These are phyloP conservation scores for Urocynchramus pylzowi DNA, from an alignment of 2,113 vertebrate genomes.

Conservation along the genomic window DNA sequence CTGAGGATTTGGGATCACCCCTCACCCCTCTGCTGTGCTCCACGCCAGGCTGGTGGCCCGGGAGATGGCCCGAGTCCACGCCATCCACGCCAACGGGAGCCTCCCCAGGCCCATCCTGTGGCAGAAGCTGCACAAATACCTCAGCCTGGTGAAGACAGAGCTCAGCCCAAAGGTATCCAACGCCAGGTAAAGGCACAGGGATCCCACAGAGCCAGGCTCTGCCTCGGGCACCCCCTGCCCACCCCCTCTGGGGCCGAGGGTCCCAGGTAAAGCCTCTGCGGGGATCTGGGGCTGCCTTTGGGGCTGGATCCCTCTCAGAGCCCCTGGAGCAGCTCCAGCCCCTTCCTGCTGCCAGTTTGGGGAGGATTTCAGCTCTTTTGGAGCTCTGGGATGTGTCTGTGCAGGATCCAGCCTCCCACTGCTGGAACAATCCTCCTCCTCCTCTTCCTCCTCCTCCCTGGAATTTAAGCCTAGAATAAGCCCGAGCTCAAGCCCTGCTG, in stretches of 20 bases:
- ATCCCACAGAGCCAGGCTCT: conserved; percentile 16
- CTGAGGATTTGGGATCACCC: not conserved
- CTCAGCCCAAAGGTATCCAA: conserved; percentile 74
- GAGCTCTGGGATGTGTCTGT: not conserved
- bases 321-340: not conserved
- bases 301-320: not conserved
- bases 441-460: not conserved
- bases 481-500: not conserved
- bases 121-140: conserved; percentile 90
- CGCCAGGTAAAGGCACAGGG: conserved; percentile 77
- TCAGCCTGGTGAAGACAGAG: conserved; percentile 88
- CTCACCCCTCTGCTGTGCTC: not conserved
- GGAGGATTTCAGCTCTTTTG: not conserved
- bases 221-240: conserved; percentile 15
- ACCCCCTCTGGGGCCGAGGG: not conserved
- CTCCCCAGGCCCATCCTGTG: conserved; percentile 91
- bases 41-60: conserved; percentile 82
- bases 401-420: not conserved
- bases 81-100: conserved; percentile 93
- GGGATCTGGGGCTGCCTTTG: not conserved
- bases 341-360: not conserved
- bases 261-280: not conserved
- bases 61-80: conserved; percentile 94
- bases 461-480: not conserved
- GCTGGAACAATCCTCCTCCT: not conserved